These are phyloP conservation scores for Oscheius myriophilus DNA, from an alignment of 2,888 invertebrate genomes.

Conservation along the genomic window DNA sequence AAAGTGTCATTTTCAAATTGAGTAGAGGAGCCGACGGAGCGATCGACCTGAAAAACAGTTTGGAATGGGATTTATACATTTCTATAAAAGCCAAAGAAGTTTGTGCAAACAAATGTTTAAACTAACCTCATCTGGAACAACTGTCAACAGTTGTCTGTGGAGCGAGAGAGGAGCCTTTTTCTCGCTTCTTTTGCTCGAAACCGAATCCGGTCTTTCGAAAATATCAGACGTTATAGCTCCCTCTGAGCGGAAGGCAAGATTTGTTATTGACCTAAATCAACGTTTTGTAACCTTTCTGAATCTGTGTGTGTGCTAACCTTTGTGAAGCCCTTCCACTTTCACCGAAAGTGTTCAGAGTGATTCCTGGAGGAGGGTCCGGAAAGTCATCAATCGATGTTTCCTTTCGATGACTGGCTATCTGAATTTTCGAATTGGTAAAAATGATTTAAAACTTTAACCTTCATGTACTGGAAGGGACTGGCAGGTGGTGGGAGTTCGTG, in stretches of 20 bases:
- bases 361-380: constrained; percentile 43
- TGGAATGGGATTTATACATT: background rate
- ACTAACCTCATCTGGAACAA: constrained; percentile 49
- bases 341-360: constrained; percentile 47
- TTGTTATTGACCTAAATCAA: constrained; percentile 42
- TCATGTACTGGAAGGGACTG: constrained; percentile 5
- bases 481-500: background rate
- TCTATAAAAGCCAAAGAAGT: background rate
- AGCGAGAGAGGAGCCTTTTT: constrained; percentile 8
- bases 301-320: constrained; percentile 13
- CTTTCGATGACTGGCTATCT: constrained; percentile 9
- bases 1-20: constrained; percentile 50
- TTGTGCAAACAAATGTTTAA: background rate
- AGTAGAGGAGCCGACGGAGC: constrained; percentile 58
- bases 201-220: constrained; percentile 52
- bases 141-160: constrained; percentile 39
- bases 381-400: constrained; percentile 35
- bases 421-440: background rate
- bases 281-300: background rate
- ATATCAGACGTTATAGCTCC: constrained; percentile 37
- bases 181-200: constrained; percentile 11
- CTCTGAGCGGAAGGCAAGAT: constrained; percentile 45
- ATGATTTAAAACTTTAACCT: background rate
- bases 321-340: constrained; percentile 27
- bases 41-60: constrained; percentile 37